Conservation (phyloP, 2,888 invertebrate genomes). For the Clunio marinus region DNA sequence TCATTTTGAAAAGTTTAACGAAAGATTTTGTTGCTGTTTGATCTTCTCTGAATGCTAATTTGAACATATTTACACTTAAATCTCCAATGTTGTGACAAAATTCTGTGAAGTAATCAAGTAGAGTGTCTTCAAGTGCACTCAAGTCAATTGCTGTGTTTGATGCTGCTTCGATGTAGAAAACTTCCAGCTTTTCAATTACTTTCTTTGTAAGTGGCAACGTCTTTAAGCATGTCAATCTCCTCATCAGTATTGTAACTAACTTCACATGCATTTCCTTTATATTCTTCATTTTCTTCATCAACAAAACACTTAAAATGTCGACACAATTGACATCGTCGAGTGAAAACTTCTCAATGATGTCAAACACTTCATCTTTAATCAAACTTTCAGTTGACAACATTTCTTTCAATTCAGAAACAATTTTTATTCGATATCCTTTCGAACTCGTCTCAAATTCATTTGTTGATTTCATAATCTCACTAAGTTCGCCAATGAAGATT, state of each 20-base stretch:
- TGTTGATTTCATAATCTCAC: not conserved
- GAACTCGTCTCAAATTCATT: not conserved
- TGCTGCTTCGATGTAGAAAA: conserved; percentile 18
- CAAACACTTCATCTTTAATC: not conserved
- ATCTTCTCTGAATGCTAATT: conserved; percentile 53
- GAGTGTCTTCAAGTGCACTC: conserved; percentile 55
- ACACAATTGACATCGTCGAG: not conserved
- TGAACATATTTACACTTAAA: conserved; percentile 55
- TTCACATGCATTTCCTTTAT: not conserved
- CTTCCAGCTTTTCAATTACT: conserved; percentile 41
- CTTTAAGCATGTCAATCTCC: not conserved
- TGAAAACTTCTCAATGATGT: conserved; percentile 14
- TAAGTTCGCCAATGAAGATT: not conserved
- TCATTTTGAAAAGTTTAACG: conserved; percentile 56
- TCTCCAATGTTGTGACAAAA: conserved; percentile 59
- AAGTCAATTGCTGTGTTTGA: conserved; percentile 49
- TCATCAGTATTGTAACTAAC: not conserved
- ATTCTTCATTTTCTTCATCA: not conserved
- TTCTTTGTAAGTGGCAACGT: not conserved
- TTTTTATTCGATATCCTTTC: not conserved
- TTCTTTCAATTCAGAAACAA: conserved; percentile 12
- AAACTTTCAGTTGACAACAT: not conserved
- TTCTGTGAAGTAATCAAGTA: conserved; percentile 57
- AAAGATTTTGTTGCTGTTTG: conserved; percentile 55
- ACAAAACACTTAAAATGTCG: not conserved